Percentiles rank a stretch among this genome's conserved stretches.
phyloP scores from a whole-genome alignment of 2,797 vertebrate species.

The Aulostomus chinensis region DNA sequence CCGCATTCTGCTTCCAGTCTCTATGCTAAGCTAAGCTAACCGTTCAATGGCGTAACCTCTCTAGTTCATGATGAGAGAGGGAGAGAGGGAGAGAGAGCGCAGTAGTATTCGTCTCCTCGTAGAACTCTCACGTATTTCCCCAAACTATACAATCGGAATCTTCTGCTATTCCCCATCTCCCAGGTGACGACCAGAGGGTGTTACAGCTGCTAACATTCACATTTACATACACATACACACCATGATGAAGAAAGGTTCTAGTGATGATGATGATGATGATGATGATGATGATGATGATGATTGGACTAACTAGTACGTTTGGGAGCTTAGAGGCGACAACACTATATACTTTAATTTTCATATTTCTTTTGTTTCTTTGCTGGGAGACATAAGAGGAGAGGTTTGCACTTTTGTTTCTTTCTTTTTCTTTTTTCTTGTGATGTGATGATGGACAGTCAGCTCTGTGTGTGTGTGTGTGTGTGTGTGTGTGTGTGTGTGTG shows the following conservation, averaged over 20 bases:
- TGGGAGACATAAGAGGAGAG: constrained; percentile 55
- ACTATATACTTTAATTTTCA: constrained; percentile 34
- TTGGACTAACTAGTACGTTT: constrained; percentile 54
- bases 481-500: neutral
- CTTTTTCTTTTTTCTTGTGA: constrained; percentile 48
- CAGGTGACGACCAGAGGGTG: neutral
- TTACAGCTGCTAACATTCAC: neutral
- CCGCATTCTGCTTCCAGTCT: neutral
- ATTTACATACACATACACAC: constrained; percentile 4
- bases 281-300: constrained; percentile 29
- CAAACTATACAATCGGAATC: neutral
- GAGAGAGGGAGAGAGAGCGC: no score
- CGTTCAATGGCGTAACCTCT: neutral
- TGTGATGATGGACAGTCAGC: constrained; percentile 43
- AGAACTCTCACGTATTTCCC: no score
- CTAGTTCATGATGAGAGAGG: neutral
- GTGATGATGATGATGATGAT: constrained; percentile 14
- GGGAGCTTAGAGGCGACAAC: constrained; percentile 40
- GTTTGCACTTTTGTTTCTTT: constrained; percentile 74
- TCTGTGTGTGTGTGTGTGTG: constrained; percentile 32
- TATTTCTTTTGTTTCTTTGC: constrained; percentile 47
- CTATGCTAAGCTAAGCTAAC: constrained; percentile 1
- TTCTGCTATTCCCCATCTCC: neutral
- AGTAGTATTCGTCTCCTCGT: neutral
- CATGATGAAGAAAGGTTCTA: constrained; percentile 24